Percentiles rank a stretch among this genome's conserved stretches.
These are phyloP conservation scores for Xenopus laevis DNA, from an alignment of 2,113 vertebrate genomes.

Conservation along the genomic window DNA sequence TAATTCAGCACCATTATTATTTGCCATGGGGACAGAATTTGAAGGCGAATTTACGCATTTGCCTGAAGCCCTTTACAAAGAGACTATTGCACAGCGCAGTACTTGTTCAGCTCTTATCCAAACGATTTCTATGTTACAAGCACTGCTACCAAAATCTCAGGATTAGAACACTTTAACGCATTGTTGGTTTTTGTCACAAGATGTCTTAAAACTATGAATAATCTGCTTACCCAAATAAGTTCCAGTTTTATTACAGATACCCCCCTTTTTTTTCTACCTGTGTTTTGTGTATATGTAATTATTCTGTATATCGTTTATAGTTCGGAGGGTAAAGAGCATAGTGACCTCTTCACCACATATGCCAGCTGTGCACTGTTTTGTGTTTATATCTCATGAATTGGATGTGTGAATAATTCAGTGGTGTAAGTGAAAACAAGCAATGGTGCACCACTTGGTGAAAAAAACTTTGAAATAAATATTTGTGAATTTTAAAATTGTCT, in stretches of 20 bases:
- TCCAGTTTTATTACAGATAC: too few species aligned
- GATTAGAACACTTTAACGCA: constrained; percentile 48
- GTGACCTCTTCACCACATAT: constrained; percentile 60
- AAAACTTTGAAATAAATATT: constrained; percentile 87
- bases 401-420: constrained; percentile 80
- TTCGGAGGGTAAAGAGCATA: constrained; percentile 67
- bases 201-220: constrained; percentile 50
- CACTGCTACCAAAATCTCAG: constrained; percentile 70
- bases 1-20: constrained; percentile 40
- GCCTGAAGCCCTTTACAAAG: background rate
- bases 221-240: background rate
- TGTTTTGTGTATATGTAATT: constrained; percentile 71
- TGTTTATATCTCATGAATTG: constrained; percentile 73
- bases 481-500: constrained; percentile 70
- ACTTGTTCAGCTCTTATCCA: background rate
- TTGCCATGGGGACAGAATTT: background rate
- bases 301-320: constrained; percentile 72
- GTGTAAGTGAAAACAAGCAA: constrained; percentile 73
- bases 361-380: constrained; percentile 65
- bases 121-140: constrained; percentile 42
- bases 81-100: background rate
- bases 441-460: constrained; percentile 81
- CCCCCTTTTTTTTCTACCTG: constrained; percentile 42
- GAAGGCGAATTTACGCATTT: background rate
- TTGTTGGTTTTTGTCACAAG: constrained; percentile 53